phyloP scores from a whole-genome alignment of 2,888 invertebrate genomes.

The Stictocephala bisonia region DNA sequence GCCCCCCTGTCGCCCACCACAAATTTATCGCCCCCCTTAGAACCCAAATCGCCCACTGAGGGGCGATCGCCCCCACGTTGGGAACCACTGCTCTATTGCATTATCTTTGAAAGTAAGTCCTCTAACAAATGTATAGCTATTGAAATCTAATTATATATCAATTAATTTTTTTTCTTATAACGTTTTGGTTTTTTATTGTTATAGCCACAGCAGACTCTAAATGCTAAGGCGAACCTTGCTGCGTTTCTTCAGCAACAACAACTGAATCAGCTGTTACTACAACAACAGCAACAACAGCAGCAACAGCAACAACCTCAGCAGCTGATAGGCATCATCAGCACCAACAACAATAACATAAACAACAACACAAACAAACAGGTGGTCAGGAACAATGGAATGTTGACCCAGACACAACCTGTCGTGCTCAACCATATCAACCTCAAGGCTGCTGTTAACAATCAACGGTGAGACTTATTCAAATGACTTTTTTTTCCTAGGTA shows the following conservation, averaged over 20 bases:
- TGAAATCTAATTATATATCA: too few species aligned
- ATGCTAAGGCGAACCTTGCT: conserved; percentile 67
- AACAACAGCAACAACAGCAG: conserved; percentile 68
- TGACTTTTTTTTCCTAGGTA: too few species aligned
- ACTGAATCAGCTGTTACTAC: conserved; percentile 67
- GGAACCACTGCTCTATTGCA: too few species aligned
- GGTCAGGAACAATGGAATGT: conserved; percentile 52
- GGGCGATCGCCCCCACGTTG: too few species aligned
- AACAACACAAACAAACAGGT: conserved; percentile 56
- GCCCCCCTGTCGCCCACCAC: too few species aligned
- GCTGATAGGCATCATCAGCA: conserved; percentile 32
- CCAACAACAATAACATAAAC: conserved; percentile 42
- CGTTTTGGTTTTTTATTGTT: conserved; percentile 27
- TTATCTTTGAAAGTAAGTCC: too few species aligned
- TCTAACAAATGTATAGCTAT: too few species aligned
- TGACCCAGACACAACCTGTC: conserved; percentile 67
- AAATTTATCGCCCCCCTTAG: too few species aligned
- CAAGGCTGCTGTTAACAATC: conserved; percentile 48
- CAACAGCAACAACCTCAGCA: conserved; percentile 62
- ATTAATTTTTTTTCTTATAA: too few species aligned
- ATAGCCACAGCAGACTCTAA: conserved; percentile 60
- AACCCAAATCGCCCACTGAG: too few species aligned
- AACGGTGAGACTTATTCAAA: conserved; percentile 26
- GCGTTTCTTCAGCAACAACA: conserved; percentile 68
- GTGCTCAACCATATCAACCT: conserved; percentile 68